Percentiles rank a stretch among this genome's conserved stretches.
Evolutionary conservation across 1,140 invertebrate species (phyloP).

Genomic region (Drosophila obscura): DNA sequence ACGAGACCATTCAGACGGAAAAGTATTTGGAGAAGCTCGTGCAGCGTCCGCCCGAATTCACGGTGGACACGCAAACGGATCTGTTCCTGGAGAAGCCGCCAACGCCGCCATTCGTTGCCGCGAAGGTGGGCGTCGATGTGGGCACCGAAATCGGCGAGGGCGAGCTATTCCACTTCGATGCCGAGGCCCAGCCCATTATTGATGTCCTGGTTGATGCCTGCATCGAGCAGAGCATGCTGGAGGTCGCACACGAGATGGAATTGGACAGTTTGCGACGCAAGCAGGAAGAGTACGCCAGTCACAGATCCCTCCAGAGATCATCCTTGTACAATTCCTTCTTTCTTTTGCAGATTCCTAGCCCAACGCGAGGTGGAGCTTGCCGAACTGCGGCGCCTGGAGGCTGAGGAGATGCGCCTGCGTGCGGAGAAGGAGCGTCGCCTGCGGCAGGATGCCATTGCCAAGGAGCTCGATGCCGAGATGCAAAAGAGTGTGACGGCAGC

Average conservation of each 20-base stretch:
- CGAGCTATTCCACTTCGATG: constrained; percentile 95
- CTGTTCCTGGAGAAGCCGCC: constrained; percentile 91
- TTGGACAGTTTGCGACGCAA: constrained; percentile 89
- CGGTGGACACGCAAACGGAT: constrained; percentile 93
- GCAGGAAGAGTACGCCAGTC: constrained; percentile 86
- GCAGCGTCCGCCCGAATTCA: constrained; percentile 89
- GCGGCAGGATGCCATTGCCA: constrained; percentile 75
- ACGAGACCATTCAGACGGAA: constrained; percentile 94
- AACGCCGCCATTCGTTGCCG: constrained; percentile 89
- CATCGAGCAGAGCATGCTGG: constrained; percentile 93
- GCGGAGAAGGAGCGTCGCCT: constrained; percentile 86
- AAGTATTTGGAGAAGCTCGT: constrained; percentile 92
- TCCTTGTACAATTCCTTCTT: constrained; percentile 1
- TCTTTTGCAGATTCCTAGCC: constrained; percentile 87
- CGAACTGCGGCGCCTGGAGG: constrained; percentile 89
- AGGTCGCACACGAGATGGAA: constrained; percentile 92
- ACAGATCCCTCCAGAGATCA: neutral
- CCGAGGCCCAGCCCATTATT: constrained; percentile 93
- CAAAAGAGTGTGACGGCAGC: constrained; percentile 92
- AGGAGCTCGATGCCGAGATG: constrained; percentile 73
- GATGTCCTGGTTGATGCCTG: constrained; percentile 95
- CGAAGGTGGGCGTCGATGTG: constrained; percentile 91
- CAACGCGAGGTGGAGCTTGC: constrained; percentile 91
- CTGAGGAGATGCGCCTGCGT: constrained; percentile 88
- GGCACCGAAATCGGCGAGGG: constrained; percentile 94